These are phyloP conservation scores for Apotomis turbidana DNA, from an alignment of 2,888 invertebrate genomes.

Conservation along the genomic window DNA sequence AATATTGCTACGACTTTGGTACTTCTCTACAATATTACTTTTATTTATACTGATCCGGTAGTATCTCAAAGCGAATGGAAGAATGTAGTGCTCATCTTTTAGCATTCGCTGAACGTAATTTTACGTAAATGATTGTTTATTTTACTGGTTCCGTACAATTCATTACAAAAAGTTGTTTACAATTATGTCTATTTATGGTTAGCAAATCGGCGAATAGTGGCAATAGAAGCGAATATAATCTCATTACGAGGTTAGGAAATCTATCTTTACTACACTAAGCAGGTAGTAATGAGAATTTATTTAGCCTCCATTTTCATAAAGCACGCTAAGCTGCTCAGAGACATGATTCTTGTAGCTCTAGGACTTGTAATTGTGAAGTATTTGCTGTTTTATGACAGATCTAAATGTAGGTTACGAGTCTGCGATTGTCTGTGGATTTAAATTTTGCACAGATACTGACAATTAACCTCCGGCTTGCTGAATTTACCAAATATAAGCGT, in stretches of 20 bases:
- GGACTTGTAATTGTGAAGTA: constrained; percentile 63
- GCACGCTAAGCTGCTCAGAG: constrained; percentile 60
- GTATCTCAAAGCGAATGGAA: not conserved
- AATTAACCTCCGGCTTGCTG: not conserved
- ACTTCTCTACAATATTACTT: constrained; percentile 57
- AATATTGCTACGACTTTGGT: constrained; percentile 53
- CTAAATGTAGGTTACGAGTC: constrained; percentile 3
- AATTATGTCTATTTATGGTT: constrained; percentile 55
- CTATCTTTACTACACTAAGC: constrained; percentile 66
- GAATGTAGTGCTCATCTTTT: constrained; percentile 26
- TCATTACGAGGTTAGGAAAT: constrained; percentile 71
- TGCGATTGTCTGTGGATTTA: not conserved
- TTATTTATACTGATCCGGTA: constrained; percentile 35
- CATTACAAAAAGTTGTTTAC: constrained; percentile 40
- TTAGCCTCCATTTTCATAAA: constrained; percentile 74
- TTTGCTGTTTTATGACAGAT: constrained; percentile 51
- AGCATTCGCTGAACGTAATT: constrained; percentile 24
- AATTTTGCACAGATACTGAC: too few relatives aligned
- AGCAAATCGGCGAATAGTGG: constrained; percentile 62
- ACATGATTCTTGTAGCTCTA: constrained; percentile 62
- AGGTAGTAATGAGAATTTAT: constrained; percentile 72
- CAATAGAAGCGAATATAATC: constrained; percentile 67
- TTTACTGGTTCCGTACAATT: constrained; percentile 27
- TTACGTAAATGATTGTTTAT: constrained; percentile 45
- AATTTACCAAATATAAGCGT: not conserved